Evolutionary conservation across 2,888 invertebrate genomes (phyloP), one percentile per base, ranked within the genome.

Genomic region (Drosophila neutralis): DNA sequence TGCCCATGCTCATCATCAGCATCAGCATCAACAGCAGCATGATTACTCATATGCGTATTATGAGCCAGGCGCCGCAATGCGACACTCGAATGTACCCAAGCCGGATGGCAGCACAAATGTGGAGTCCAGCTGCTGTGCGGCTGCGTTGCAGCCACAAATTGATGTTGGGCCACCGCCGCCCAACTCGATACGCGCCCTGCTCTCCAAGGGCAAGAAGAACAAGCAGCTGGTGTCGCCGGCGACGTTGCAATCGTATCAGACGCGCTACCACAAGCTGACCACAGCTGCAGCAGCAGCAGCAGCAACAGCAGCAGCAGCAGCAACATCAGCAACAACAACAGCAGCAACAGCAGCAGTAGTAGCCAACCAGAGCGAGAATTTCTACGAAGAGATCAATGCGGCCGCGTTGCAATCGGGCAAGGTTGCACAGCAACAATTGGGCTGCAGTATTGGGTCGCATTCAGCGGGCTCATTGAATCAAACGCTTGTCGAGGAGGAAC

Each of bases 41-140:
- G 97, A 97, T 91, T 97, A 97, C 93, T 96, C 97, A 18, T 97
- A 97, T 92, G 97, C 97, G 27, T 97, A 97, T 92, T 97, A 97
- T 92, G 96, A 96, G 90, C 95, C 95, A 0, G 95, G 95, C 2
- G 94, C 95, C 10, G 94, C 94, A 69, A 94, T 94, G 83, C 93
- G 94, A 65, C 94, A 95, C 83, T 95, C 95, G 65, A 95, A 96
- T 89, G 94, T 96, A 89, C 96, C 96, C 42, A 94, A 94, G 93
- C 95, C 95, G 42, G 87, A 78, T 4, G 61, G 54, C 45, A 29
- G n/a, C 4, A n/a, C 57, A 2, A 11, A 45, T 27, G 21, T 59
- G 42, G 11, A 38, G 48, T 75, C 73, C 66, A 70, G 42, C 42
- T 66, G 68, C 40, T 66, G 66, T n/a, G n/a, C 53, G 8, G 53